Conservation (phyloP, 2,113 vertebrate genomes). For the Mesitornis unicolor region DNA sequence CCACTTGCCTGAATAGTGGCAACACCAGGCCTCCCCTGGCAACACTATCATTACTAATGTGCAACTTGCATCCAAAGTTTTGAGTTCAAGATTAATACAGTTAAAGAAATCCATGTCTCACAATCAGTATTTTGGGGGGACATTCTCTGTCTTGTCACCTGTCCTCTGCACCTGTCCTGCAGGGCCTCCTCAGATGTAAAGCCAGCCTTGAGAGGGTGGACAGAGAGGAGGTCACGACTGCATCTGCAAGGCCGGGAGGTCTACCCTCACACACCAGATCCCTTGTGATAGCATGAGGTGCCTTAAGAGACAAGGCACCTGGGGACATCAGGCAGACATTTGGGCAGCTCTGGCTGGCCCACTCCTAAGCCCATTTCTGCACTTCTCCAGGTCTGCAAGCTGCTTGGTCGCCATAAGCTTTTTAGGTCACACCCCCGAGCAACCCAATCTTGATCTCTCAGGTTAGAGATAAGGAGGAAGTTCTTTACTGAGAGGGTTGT, state of each 20-base stretch:
- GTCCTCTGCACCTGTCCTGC: neutral
- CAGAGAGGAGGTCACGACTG: rapidly evolving
- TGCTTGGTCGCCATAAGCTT: neutral
- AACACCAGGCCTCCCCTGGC: neutral
- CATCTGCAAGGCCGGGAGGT: neutral
- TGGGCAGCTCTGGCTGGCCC: neutral
- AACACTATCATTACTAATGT: rapidly evolving
- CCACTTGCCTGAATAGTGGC: neutral
- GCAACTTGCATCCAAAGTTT: neutral
- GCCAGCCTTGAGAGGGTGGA: neutral
- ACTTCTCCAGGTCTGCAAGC: neutral
- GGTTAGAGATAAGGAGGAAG: too few species aligned
- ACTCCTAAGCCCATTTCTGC: neutral
- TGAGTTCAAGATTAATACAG: neutral
- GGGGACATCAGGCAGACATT: neutral
- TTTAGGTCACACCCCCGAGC: neutral
- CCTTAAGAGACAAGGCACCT: neutral
- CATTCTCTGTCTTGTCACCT: neutral
- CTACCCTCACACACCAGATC: neutral
- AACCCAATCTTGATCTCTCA: too few species aligned
- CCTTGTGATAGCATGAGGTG: neutral
- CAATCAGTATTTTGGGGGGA: neutral
- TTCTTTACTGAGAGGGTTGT: too few species aligned
- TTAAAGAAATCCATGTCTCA: neutral
- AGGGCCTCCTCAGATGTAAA: neutral